Conservation (phyloP, 2,888 invertebrate genomes). For the Nomada ruficornis region DNA sequence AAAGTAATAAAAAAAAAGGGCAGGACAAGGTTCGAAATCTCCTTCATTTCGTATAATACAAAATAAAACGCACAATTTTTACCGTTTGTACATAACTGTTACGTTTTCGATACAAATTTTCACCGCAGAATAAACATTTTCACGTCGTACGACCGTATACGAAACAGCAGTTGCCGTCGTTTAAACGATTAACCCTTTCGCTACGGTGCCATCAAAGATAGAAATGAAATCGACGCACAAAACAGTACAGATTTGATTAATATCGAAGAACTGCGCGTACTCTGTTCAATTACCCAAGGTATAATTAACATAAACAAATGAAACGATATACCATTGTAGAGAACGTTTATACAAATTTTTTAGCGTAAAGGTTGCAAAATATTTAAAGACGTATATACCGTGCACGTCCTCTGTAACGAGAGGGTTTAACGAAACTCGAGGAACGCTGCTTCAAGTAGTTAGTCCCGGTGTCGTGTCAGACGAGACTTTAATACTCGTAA, state of each 20-base stretch:
- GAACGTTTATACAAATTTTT: no score
- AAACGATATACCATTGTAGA: no score
- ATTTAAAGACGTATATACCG: no score
- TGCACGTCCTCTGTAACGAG: no score
- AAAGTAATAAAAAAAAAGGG: neutral
- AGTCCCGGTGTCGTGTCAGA: neutral
- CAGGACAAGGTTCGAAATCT: neutral
- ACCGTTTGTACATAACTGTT: slow-evolving; percentile 23
- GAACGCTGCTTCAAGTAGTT: slow-evolving; percentile 47
- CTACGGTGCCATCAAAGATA: neutral
- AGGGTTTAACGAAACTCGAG: slow-evolving; percentile 5
- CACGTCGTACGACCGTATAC: neutral
- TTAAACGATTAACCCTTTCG: neutral
- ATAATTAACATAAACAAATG: no score
- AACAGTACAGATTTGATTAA: no score
- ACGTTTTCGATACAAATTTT: neutral
- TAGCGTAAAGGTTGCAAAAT: no score
- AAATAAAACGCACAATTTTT: slow-evolving; percentile 37
- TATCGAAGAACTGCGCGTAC: no score
- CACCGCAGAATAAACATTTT: slow-evolving; percentile 5
- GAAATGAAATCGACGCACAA: neutral
- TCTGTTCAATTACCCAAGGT: no score
- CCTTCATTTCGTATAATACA: slow-evolving; percentile 12
- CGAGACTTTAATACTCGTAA: neutral
- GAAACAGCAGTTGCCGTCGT: neutral